Conservation (phyloP, 2,113 vertebrate genomes). For the Hirundichthys speculiger region DNA sequence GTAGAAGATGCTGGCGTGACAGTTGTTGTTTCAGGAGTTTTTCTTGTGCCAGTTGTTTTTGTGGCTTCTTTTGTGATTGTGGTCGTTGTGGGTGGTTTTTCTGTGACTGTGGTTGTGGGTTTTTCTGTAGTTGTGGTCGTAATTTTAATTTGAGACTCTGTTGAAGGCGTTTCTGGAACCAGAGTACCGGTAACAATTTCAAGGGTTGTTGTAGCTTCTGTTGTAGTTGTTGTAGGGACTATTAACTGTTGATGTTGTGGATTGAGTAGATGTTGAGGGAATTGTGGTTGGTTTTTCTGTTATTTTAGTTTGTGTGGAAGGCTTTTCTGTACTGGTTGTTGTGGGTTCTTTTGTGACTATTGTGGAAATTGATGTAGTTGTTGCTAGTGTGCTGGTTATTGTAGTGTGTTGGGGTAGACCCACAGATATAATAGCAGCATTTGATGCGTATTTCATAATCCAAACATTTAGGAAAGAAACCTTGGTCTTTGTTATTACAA, state of each 20-base stretch:
- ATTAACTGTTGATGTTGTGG: too few species aligned
- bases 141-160: neutral
- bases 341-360: neutral
- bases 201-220: too few species aligned
- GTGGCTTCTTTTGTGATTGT: neutral
- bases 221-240: neutral
- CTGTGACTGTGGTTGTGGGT: neutral
- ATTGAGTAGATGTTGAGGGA: neutral
- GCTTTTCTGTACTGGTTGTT: neutral
- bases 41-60: neutral
- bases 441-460: constrained; percentile 58
- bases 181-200: neutral
- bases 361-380: neutral
- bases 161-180: neutral
- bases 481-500: constrained; percentile 66
- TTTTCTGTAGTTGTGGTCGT: too few species aligned
- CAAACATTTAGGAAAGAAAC: neutral
- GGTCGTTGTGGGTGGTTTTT: neutral
- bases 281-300: neutral
- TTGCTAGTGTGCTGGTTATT: neutral
- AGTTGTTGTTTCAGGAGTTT: neutral
- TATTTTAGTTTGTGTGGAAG: too few species aligned
- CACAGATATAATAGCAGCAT: constrained; percentile 37
- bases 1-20: too few species aligned
- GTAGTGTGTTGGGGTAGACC: too few species aligned